Percentiles rank a stretch among this genome's conserved stretches.
Evolutionary conservation across 2,888 invertebrate species (phyloP).

Genomic region (Arctia plantaginis): DNA sequence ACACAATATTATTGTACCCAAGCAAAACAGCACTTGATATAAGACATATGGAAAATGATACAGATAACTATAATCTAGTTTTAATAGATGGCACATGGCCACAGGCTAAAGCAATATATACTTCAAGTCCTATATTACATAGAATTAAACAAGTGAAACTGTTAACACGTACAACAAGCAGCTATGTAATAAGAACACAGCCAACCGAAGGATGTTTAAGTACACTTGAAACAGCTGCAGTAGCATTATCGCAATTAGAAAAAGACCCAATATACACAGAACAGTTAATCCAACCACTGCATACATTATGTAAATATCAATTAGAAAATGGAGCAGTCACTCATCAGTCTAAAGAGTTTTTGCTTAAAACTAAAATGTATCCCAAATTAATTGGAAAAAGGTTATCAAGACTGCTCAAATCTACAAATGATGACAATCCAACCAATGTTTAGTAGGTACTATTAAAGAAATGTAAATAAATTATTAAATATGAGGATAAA

Average conservation of each 20-base stretch:
- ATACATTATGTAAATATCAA: conserved; percentile 94
- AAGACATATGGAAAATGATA: conserved; percentile 77
- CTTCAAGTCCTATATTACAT: conserved; percentile 92
- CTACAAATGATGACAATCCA: conserved; percentile 67
- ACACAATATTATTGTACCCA: conserved; percentile 93
- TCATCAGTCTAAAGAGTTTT: conserved; percentile 96
- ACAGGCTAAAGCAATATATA: conserved; percentile 96
- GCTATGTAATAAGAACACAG: conserved; percentile 97
- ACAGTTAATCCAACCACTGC: conserved; percentile 91
- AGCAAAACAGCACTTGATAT: conserved; percentile 91
- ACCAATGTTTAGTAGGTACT: conserved; percentile 26
- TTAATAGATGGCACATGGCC: conserved; percentile 98
- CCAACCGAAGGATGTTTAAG: conserved; percentile 97
- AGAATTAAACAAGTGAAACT: conserved; percentile 93
- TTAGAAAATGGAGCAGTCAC: conserved; percentile 96
- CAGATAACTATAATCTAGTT: conserved; percentile 90
- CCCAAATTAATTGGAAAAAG: conserved; percentile 93
- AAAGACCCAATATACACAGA: conserved; percentile 88
- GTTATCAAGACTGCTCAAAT: conserved; percentile 82
- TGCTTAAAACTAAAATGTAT: conserved; percentile 92
- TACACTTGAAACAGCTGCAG: conserved; percentile 94
- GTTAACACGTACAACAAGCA: conserved; percentile 90
- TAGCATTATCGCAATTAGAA: conserved; percentile 93
- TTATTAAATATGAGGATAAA: too few relatives aligned
- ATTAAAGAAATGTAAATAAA: conserved; percentile 20